Percentiles rank a stretch among this genome's conserved stretches.
Conservation (phyloP, 2,113 vertebrate genomes). For the Pampusana beccarii region DNA sequence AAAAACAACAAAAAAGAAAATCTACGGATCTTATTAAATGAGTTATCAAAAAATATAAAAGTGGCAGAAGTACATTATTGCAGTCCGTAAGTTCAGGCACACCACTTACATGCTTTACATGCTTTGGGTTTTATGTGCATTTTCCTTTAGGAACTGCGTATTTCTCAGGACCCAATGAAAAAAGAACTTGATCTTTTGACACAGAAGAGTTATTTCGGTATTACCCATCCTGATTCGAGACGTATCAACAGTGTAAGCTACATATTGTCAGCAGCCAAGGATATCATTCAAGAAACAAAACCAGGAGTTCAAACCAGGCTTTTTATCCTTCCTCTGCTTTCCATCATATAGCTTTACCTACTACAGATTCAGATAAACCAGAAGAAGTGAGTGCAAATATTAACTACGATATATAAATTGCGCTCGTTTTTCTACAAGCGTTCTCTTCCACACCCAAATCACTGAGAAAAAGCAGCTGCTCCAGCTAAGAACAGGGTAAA, state of each 20-base stretch:
- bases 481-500: background rate
- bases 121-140: background rate
- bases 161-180: background rate
- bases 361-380: background rate
- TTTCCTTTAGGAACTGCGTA: background rate
- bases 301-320: background rate
- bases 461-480: constrained; percentile 25
- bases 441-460: background rate
- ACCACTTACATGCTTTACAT: background rate
- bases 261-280: background rate
- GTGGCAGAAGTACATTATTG: background rate
- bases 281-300: background rate
- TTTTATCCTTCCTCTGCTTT: background rate
- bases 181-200: background rate
- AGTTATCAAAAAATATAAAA: background rate
- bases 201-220: background rate
- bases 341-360: background rate
- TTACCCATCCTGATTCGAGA: background rate
- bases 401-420: background rate
- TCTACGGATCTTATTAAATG: background rate
- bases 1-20: background rate
- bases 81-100: background rate
- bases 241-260: background rate
- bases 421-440: accelerated
- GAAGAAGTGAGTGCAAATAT: background rate